A percentile compares a stretch with the other conserved stretches of the same genome.
Evolutionary conservation across 2,797 vertebrate species (phyloP).

Genomic region (Enteromius afrohamiltoni): DNA sequence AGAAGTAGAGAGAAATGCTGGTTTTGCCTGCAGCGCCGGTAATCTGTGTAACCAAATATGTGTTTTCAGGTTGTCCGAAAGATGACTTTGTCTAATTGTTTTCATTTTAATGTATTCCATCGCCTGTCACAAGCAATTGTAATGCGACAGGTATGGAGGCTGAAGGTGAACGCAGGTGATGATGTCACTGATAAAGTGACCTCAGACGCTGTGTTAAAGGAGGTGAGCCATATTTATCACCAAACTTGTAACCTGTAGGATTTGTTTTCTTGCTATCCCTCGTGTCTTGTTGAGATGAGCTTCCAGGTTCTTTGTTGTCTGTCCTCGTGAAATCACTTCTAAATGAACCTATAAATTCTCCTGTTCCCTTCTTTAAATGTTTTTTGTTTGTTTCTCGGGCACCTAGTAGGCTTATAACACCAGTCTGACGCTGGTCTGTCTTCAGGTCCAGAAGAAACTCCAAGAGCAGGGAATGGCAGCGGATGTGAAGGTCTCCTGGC

Average conservation of each 20-base stretch:
- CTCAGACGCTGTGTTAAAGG: background rate
- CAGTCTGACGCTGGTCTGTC: background rate
- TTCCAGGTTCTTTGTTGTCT: background rate
- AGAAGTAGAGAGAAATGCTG: no score
- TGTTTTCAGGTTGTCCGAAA: background rate
- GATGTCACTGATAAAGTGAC: background rate
- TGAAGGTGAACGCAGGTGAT: background rate
- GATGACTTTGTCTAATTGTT: background rate
- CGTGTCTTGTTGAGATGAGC: background rate
- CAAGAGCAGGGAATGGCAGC: constrained; percentile 5
- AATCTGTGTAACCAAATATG: no score
- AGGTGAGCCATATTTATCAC: background rate
- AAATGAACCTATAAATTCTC: background rate
- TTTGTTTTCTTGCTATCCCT: background rate
- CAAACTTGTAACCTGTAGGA: background rate
- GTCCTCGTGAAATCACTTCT: background rate
- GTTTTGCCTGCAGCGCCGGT: no score
- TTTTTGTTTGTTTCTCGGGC: background rate
- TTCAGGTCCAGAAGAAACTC: constrained; percentile 55
- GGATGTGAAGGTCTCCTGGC: constrained; percentile 53
- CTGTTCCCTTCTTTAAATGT: background rate
- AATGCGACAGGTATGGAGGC: background rate
- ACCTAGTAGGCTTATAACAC: background rate
- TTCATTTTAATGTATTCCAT: background rate
- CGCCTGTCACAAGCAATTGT: background rate